Evolutionary conservation across 2,113 vertebrate genomes (phyloP), one percentile per base, ranked within the genome.

Genomic region (Hippotragus niger): DNA sequence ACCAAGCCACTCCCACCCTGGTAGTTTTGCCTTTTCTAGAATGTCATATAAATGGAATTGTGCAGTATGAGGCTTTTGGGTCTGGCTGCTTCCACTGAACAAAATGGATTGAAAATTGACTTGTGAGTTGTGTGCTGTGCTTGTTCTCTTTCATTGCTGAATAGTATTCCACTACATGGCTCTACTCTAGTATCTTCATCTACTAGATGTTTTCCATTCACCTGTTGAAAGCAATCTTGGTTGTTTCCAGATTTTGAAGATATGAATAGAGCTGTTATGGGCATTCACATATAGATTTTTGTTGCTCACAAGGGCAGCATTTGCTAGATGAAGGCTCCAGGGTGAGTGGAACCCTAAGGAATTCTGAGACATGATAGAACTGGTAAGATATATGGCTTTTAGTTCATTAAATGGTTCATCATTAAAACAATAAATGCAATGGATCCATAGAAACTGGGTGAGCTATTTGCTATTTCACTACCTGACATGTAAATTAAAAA

Each of bases 91-190:
- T 47, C 29, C 45, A 15, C 3, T 52, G 55, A 45, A 31, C 10
- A 74, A 78, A 33, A 17, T 7, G 17, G 27, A 25, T 2, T 82
- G 36, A 27, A 19, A 14, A 57, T 8, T 31, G 36, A 2, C 17
- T 6, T 17, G 16, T 47, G 5, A 10, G 0, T 2, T 31, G 2
- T 43, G 25, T 47, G 43, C 13, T 62, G 12, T 3, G 0, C 23
- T 23, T 80, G 27, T 19, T 17, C 14, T 60, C 60, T 82, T 10
- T 16, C 74, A 27, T 0, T 64, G 21, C 29, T 80, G 50, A 36
- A 8, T 3, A n/a, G n/a, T 36, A 2, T 29, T 43, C 29, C 17
- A 62, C 9, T 17, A 14, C 4, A 23, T 2, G 10, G 5, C 19
- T 6, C 3, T 13, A 1, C 23, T 58, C 45, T 25, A 1, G 14